Conservation (phyloP, 2,888 invertebrate species). For the Cantharis flavilabris region DNA sequence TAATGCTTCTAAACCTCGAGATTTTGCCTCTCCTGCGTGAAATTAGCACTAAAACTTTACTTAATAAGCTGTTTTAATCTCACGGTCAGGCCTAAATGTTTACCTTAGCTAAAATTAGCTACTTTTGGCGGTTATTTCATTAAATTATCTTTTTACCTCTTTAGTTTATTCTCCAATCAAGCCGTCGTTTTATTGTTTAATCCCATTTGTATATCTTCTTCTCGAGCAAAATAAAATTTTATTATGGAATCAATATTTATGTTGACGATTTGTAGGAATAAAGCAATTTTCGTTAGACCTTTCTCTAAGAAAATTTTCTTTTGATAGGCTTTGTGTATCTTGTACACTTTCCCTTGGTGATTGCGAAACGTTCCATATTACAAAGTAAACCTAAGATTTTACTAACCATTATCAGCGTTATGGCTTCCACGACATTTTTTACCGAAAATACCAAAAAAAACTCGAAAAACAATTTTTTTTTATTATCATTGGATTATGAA, state of each 20-base stretch:
- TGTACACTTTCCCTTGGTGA: background rate
- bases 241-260: background rate
- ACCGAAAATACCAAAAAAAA: background rate
- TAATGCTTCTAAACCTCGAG: constrained; percentile 30
- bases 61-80: constrained; percentile 43
- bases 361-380: background rate
- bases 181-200: background rate
- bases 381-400: background rate
- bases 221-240: background rate
- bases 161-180: background rate
- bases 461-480: background rate
- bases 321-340: background rate
- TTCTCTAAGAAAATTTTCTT: background rate
- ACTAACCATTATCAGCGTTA: background rate
- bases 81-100: constrained; percentile 35
- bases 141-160: constrained; percentile 15
- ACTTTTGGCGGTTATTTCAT: constrained; percentile 23
- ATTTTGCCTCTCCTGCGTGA: constrained; percentile 36
- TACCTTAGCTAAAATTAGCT: constrained; percentile 34
- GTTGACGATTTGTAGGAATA: background rate
- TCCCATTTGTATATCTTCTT: background rate
- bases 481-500: background rate
- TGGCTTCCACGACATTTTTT: background rate
- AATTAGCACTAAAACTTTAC: constrained; percentile 42
- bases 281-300: background rate